phyloP scores from a whole-genome alignment of 1,140 invertebrate genomes.

The Drosophila lowei region DNA sequence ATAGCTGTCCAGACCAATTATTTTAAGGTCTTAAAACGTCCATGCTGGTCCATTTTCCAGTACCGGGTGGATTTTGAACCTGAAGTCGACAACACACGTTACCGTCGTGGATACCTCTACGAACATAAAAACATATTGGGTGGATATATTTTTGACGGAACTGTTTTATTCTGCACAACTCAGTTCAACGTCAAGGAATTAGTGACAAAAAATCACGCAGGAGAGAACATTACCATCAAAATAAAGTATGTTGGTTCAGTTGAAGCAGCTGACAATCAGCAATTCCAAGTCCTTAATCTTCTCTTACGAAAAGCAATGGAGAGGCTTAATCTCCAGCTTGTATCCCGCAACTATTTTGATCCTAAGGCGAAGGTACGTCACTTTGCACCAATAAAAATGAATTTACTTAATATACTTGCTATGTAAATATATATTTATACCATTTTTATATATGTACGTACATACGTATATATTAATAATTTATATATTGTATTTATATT shows the following conservation, averaged over 20 bases:
- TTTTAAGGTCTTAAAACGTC: conserved; percentile 87
- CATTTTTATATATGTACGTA: too few relatives aligned
- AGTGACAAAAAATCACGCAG: conserved; percentile 64
- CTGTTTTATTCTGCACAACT: conserved; percentile 77
- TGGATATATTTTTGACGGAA: conserved; percentile 85
- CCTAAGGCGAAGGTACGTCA: conserved; percentile 85
- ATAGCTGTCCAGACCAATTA: conserved; percentile 88
- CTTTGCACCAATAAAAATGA: background rate
- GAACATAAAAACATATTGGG: conserved; percentile 55
- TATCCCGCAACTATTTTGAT: conserved; percentile 92
- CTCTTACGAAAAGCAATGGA: conserved; percentile 88
- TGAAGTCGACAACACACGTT: conserved; percentile 79
- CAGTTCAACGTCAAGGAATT: conserved; percentile 53
- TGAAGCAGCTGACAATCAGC: conserved; percentile 58
- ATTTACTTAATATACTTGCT: too few relatives aligned
- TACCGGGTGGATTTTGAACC: conserved; percentile 92
- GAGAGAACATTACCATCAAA: conserved; percentile 69
- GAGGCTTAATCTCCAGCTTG: conserved; percentile 86
- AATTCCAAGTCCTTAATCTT: conserved; percentile 84
- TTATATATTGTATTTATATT: too few relatives aligned
- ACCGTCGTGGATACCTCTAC: conserved; percentile 55
- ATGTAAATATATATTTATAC: too few relatives aligned
- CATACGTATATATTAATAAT: too few relatives aligned
- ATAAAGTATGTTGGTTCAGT: conserved; percentile 64
- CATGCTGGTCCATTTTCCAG: conserved; percentile 91